phyloP scores from a whole-genome alignment of 2,113 vertebrate species.

The Syrrhaptes paradoxus region DNA sequence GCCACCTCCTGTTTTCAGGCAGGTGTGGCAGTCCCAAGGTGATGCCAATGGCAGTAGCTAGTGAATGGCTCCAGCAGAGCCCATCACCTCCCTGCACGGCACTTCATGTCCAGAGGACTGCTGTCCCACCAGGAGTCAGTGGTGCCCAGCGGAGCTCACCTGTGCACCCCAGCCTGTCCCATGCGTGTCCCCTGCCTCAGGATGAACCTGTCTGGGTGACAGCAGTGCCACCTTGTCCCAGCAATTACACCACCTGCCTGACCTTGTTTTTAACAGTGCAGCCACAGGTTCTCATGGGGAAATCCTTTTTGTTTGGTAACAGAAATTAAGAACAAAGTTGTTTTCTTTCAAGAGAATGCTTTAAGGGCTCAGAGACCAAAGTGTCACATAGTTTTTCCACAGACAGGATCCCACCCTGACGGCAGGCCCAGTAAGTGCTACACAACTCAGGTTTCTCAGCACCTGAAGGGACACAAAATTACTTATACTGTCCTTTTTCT shows the following conservation, averaged over 20 bases:
- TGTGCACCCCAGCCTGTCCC: background rate
- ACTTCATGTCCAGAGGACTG: background rate
- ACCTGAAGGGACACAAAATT: background rate
- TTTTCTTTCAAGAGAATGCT: background rate
- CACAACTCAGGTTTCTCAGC: background rate
- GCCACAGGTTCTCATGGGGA: background rate
- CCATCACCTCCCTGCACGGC: accelerated
- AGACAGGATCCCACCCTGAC: too few species aligned
- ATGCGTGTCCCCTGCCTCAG: too few species aligned
- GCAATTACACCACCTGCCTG: accelerated
- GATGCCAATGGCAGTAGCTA: too few species aligned
- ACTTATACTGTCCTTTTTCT: background rate
- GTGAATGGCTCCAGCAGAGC: background rate
- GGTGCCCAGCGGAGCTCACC: too few species aligned
- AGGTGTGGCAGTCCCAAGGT: background rate
- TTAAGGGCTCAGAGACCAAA: background rate
- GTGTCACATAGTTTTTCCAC: accelerated
- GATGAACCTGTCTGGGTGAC: background rate
- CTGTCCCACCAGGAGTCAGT: accelerated
- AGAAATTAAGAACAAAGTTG: background rate
- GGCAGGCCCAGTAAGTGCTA: background rate
- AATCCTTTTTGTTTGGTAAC: background rate
- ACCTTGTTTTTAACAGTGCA: background rate
- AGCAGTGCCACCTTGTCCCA: background rate
- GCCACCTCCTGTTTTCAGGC: background rate